A percentile compares a stretch with the other conserved stretches of the same genome.
These are phyloP conservation scores for Macrosiphum euphorbiae DNA, from an alignment of 2,888 invertebrate species.

Conservation along the genomic window DNA sequence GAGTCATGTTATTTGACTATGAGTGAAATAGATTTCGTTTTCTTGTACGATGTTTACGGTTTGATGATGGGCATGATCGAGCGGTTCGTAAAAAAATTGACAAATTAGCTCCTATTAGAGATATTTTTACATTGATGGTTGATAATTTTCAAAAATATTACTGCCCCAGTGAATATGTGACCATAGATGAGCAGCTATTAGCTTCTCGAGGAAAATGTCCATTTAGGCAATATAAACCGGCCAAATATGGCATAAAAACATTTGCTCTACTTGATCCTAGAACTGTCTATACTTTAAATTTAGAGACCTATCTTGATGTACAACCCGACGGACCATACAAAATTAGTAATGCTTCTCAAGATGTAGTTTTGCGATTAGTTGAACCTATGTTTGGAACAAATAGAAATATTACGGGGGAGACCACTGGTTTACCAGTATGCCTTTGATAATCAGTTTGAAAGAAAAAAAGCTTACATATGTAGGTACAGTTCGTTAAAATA, in stretches of 20 bases:
- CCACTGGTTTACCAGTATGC: slow-evolving; percentile 56
- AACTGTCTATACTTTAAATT: slow-evolving; percentile 38
- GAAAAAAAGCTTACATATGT: slow-evolving; percentile 39
- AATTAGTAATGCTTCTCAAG: slow-evolving; percentile 27
- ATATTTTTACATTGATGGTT: slow-evolving; percentile 52
- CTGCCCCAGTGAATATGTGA: slow-evolving; percentile 33
- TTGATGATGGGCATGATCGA: slow-evolving; percentile 21
- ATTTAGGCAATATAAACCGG: slow-evolving; percentile 63
- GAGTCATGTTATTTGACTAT: slow-evolving; percentile 30
- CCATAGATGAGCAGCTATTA: slow-evolving; percentile 66
- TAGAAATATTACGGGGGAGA: slow-evolving; percentile 52
- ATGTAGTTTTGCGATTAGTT: slow-evolving; percentile 43
- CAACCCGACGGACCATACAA: slow-evolving; percentile 30
- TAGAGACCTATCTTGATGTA: slow-evolving; percentile 2
- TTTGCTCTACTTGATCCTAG: slow-evolving; percentile 40
- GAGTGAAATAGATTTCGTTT: slow-evolving; percentile 10
- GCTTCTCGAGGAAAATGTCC: slow-evolving; percentile 68
- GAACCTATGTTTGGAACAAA: slow-evolving; percentile 38
- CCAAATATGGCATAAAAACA: slow-evolving; percentile 38
- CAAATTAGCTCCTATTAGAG: slow-evolving; percentile 58
- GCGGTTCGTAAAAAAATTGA: slow-evolving; percentile 35
- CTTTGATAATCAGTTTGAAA: neutral
- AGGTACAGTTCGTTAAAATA: slow-evolving; percentile 66
- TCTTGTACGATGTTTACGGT: slow-evolving; percentile 30
- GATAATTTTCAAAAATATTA: slow-evolving; percentile 40